phyloP scores from a whole-genome alignment of 2,888 invertebrate species.

The Abscondita cerata region DNA sequence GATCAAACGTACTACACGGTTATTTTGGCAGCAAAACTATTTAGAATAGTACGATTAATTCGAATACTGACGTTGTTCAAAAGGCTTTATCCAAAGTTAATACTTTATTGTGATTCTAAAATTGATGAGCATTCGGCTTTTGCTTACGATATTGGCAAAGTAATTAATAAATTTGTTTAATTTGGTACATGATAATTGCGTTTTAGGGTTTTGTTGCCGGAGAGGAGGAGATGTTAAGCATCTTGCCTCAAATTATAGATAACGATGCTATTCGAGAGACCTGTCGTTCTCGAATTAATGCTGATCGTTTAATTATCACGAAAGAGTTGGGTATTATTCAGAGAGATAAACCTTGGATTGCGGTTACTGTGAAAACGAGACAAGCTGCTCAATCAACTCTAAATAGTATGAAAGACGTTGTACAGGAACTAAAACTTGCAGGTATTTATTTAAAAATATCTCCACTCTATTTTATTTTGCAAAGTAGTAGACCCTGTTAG shows the following conservation, averaged over 20 bases:
- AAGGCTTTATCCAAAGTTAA: constrained; percentile 58
- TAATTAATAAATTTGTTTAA: constrained; percentile 35
- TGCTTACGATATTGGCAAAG: constrained; percentile 70
- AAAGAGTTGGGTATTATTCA: constrained; percentile 64
- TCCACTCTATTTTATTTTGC: neutral
- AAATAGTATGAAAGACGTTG: constrained; percentile 64
- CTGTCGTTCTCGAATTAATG: constrained; percentile 34
- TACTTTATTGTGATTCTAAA: constrained; percentile 62
- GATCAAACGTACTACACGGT: constrained; percentile 2
- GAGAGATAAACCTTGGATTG: constrained; percentile 66
- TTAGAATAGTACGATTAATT: constrained; percentile 52
- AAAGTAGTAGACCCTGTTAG: neutral
- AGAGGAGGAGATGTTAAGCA: constrained; percentile 65
- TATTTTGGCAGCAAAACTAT: constrained; percentile 8
- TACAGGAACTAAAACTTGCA: constrained; percentile 65
- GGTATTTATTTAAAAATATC: constrained; percentile 47
- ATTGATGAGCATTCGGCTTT: constrained; percentile 65
- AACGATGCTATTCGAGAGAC: constrained; percentile 49
- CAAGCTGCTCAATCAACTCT: constrained; percentile 68
- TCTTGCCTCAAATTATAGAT: constrained; percentile 62
- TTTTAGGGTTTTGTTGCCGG: constrained; percentile 66
- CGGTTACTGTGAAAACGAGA: constrained; percentile 69
- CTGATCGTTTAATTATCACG: constrained; percentile 58
- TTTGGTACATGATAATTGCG: neutral
- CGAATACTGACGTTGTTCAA: constrained; percentile 50